Conservation (phyloP, 2,888 invertebrate species). For the Phymatocera aterrima region DNA sequence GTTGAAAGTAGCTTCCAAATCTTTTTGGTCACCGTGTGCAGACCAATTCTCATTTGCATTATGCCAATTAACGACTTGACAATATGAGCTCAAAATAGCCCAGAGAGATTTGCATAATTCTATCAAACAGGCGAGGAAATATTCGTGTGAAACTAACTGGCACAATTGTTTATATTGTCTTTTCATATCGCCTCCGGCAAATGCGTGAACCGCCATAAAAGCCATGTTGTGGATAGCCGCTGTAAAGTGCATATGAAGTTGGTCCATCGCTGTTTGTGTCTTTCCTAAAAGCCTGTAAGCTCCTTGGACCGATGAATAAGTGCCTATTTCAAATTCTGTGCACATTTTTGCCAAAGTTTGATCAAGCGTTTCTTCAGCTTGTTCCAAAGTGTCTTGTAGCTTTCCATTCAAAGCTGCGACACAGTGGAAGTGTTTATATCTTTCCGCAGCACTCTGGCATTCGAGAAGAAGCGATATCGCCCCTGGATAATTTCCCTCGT, state of each 20-base stretch:
- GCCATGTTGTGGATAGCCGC: slow-evolving; percentile 92
- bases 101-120: slow-evolving; percentile 93
- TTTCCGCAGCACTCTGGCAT: slow-evolving; percentile 90
- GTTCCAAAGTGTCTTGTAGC: slow-evolving; percentile 92
- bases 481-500: slow-evolving; percentile 90
- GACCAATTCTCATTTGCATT: slow-evolving; percentile 71
- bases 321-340: slow-evolving; percentile 78
- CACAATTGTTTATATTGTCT: slow-evolving; percentile 91
- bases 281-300: slow-evolving; percentile 94
- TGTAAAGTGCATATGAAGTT: slow-evolving; percentile 95
- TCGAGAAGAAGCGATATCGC: slow-evolving; percentile 93
- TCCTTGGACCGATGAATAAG: slow-evolving; percentile 89
- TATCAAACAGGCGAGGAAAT: slow-evolving; percentile 85
- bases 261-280: slow-evolving; percentile 94
- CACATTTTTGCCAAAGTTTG: slow-evolving; percentile 87
- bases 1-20: slow-evolving; percentile 82
- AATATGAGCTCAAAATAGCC: slow-evolving; percentile 87
- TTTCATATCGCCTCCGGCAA: slow-evolving; percentile 78
- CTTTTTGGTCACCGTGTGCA: slow-evolving; percentile 73
- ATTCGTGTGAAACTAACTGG: slow-evolving; percentile 78
- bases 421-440: slow-evolving; percentile 92
- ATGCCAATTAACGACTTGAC: slow-evolving; percentile 88
- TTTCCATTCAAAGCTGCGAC: slow-evolving; percentile 91
- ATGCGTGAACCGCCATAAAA: slow-evolving; percentile 78
- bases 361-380: slow-evolving; percentile 94